Base-by-base conservation (phyloP, 2,888 invertebrate genomes). In the Acleris holmiana region DNA sequence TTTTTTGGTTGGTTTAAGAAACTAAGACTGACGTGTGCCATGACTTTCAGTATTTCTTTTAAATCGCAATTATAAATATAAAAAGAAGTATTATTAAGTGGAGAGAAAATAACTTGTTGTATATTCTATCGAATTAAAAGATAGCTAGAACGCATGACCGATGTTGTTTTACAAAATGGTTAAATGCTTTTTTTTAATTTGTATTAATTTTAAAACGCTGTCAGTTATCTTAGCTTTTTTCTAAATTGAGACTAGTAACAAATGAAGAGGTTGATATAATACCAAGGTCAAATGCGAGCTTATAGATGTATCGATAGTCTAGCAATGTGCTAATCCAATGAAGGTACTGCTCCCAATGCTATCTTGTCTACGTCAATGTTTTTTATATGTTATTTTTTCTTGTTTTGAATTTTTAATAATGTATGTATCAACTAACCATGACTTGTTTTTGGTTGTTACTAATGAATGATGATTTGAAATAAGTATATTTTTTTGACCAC, bases 11-110 rank as follows among this genome's bases (percentile, higher is more conserved):
- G 23, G 23, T 53, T 53, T 47, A 47, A 41, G 41, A 57, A 68
- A 55, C 59, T 58, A 75, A 78, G 79, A 79, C 78, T 80, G 76
- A 77, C 64, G 49, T 69, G 77, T 78, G 78, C 78, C 78, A 79
- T 64, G 47, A 44, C 53, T 58, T 41, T 35, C n/a, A 40, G 17
- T 40, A 53, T 40, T 17, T 29, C 17, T 35, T 10, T 15, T 40
- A 6, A 35, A 35, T 35, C 35, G 35, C 35, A 3, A 13, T 35
- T 13, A 35, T 35, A 35, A 13, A 35, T 13, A 35, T 13, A 13
- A 35, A 4, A 35, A 13, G 10, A 35, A 13, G 13, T 35, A 35
- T 13, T 13, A 8, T 35, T 35, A 0, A 13, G 4, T 23, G 35
- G 13, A 35, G 13, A 35, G 13, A 13, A 35, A 0, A 10, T 35